Evolutionary conservation across 53 echinoderm and acorn worm species (phyloP).

Genomic region (Patiria pectinifera): DNA sequence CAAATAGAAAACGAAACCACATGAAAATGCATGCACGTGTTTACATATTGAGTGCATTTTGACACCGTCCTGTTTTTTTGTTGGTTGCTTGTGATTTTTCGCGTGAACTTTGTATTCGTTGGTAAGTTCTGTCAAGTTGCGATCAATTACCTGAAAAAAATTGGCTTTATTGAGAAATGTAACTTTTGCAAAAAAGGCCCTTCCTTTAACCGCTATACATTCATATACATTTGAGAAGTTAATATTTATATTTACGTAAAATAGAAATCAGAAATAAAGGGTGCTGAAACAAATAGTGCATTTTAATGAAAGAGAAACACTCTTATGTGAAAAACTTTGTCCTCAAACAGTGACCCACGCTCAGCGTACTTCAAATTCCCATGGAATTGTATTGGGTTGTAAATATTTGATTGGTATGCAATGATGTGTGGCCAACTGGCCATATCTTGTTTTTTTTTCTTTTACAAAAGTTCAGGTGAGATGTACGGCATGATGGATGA

Average conservation of each 20-base stretch:
- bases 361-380: not conserved
- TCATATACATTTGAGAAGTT: too few relatives aligned
- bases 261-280: too few relatives aligned
- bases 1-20: not conserved
- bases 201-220: too few relatives aligned
- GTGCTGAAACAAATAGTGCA: too few relatives aligned
- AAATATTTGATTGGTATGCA: not conserved
- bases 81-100: not conserved
- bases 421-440: not conserved
- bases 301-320: too few relatives aligned
- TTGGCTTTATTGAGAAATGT: too few relatives aligned
- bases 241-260: too few relatives aligned
- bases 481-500: not conserved
- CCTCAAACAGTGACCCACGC: not conserved
- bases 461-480: not conserved
- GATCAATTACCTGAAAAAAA: too few relatives aligned
- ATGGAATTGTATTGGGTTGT: not conserved
- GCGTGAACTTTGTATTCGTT: not conserved
- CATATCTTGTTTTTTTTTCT: not conserved
- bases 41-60: not conserved
- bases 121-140: too few relatives aligned
- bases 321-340: too few relatives aligned
- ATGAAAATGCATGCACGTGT: not conserved
- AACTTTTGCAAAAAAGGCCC: too few relatives aligned
- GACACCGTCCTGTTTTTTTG: not conserved